Evolutionary conservation across 2,888 invertebrate species (phyloP).

Genomic region (Drosophila suboccidentalis): DNA sequence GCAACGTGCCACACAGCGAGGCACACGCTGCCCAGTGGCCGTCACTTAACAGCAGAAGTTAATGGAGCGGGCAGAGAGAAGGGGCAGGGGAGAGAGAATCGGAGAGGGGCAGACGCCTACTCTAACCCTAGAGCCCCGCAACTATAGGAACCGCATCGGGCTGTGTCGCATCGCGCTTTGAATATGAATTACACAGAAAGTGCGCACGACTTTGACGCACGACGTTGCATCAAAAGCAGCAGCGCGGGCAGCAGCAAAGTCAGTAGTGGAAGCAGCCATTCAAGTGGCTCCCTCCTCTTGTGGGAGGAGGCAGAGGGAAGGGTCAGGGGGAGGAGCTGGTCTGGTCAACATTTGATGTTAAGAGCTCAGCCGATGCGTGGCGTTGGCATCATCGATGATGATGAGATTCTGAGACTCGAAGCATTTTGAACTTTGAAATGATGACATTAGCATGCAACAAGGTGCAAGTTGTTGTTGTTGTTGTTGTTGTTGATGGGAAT

Average conservation of each 20-base stretch:
- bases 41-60: constrained; percentile 68
- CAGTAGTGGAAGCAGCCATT: neutral
- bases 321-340: constrained; percentile 14
- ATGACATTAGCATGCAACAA: constrained; percentile 72
- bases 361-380: constrained; percentile 53
- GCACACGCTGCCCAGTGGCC: constrained; percentile 59
- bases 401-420: constrained; percentile 18
- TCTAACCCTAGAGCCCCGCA: constrained; percentile 20
- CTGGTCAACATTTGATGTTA: constrained; percentile 55
- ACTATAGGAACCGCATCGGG: constrained; percentile 36
- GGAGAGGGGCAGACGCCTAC: constrained; percentile 31
- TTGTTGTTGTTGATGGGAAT: neutral
- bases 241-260: constrained; percentile 5
- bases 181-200: constrained; percentile 77
- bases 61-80: constrained; percentile 14
- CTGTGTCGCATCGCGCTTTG: constrained; percentile 67
- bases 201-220: constrained; percentile 64
- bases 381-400: constrained; percentile 33
- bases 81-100: neutral
- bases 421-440: constrained; percentile 66
- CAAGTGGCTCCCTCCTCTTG: neutral
- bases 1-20: constrained; percentile 46
- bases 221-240: constrained; percentile 21
- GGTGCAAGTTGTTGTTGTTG: constrained; percentile 24
- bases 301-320: neutral